Conservation (phyloP, 2,888 invertebrate genomes). For the Aporophyla lueneburgensis region DNA sequence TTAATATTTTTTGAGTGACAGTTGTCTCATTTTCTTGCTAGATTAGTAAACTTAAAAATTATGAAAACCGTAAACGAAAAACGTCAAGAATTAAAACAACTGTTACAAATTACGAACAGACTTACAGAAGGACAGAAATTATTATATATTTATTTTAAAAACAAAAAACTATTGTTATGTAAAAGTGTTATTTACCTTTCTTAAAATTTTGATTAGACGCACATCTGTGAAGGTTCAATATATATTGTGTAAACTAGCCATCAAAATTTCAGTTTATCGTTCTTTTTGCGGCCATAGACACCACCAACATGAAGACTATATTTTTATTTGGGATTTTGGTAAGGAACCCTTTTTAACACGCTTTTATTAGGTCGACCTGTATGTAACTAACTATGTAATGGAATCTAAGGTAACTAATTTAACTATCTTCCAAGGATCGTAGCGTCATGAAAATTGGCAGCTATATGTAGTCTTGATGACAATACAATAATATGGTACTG, state of each 20-base stretch:
- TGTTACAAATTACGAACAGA: constrained; percentile 6
- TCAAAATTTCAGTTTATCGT: background rate
- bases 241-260: background rate
- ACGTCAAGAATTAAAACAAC: background rate
- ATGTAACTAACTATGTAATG: too few relatives aligned
- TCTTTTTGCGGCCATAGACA: too few relatives aligned
- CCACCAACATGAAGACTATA: constrained; percentile 11
- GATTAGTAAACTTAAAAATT: background rate
- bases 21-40: background rate
- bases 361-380: too few relatives aligned
- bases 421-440: too few relatives aligned
- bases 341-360: constrained; percentile 10
- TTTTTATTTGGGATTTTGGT: constrained; percentile 23
- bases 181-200: constrained; percentile 7
- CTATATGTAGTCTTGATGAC: too few relatives aligned
- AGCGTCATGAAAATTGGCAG: too few relatives aligned
- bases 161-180: constrained; percentile 18
- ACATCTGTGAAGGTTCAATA: background rate
- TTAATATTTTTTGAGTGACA: background rate
- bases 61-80: background rate
- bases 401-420: too few relatives aligned
- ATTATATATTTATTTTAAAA: background rate
- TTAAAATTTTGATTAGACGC: constrained; percentile 7
- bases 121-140: background rate
- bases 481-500: too few relatives aligned